A percentile compares a stretch with the other conserved stretches of the same genome.
Evolutionary conservation across 2,888 invertebrate species (phyloP).

Genomic region (Entomobrya multifasciata): DNA sequence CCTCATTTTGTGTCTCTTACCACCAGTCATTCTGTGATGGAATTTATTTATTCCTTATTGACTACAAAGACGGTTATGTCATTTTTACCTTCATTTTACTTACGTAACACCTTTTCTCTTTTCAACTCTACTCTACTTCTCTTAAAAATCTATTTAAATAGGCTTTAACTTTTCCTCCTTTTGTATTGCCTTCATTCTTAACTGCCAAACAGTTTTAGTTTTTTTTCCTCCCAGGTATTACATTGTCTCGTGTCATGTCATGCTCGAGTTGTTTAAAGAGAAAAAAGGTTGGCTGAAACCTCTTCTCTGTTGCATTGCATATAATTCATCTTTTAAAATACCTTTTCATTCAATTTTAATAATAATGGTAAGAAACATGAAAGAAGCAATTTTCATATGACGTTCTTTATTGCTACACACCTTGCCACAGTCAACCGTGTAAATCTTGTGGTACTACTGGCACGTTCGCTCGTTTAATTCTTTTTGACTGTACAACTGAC

Average conservation of each 20-base stretch:
- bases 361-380: not conserved
- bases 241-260: conserved; percentile 46
- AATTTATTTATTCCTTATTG: not conserved
- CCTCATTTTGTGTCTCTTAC: not conserved
- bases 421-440: not conserved
- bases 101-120: conserved; percentile 49
- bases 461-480: conserved; percentile 23
- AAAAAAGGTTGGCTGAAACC: conserved; percentile 9
- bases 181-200: not conserved
- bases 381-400: conserved; percentile 23
- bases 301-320: no score
- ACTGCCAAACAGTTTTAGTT: not conserved
- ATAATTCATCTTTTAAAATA: conserved; percentile 28
- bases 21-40: no score
- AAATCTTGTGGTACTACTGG: conserved; percentile 25
- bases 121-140: not conserved
- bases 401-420: not conserved
- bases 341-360: conserved; percentile 25
- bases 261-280: conserved; percentile 20
- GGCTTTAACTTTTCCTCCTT: not conserved
- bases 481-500: not conserved
- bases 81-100: not conserved
- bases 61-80: conserved; percentile 16
- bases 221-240: not conserved
- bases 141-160: not conserved